Conservation (phyloP, 2,888 invertebrate species). For the Epsilonema sp. region DNA sequence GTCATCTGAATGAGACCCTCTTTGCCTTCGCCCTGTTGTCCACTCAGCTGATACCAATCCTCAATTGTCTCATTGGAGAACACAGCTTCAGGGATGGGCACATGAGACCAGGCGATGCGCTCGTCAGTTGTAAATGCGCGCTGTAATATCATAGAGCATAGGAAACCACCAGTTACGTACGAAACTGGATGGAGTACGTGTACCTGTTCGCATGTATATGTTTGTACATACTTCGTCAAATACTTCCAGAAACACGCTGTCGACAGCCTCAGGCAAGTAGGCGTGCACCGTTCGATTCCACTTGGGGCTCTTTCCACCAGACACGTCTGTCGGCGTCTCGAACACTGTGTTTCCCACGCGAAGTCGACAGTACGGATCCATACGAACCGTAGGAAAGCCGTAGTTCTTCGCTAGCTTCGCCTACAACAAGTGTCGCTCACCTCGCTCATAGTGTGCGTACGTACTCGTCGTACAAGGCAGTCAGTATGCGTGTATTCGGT, state of each 20-base stretch:
- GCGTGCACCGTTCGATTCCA: constrained; percentile 90
- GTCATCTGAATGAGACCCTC: constrained; percentile 84
- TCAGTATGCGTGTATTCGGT: too few species aligned
- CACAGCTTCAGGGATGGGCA: constrained; percentile 62
- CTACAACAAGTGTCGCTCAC: constrained; percentile 24
- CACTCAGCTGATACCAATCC: constrained; percentile 79
- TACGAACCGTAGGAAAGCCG: constrained; percentile 67
- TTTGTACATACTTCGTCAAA: constrained; percentile 73
- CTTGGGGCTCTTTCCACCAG: constrained; percentile 77
- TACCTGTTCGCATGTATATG: too few species aligned
- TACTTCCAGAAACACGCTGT: constrained; percentile 69
- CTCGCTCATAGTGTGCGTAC: too few species aligned
- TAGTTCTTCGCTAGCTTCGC: constrained; percentile 82
- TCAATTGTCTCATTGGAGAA: constrained; percentile 67
- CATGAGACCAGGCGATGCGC: constrained; percentile 76
- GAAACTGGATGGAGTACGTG: too few species aligned
- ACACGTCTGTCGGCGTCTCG: constrained; percentile 81
- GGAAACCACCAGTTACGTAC: too few species aligned
- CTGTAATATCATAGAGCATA: constrained; percentile 27
- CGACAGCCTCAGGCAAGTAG: constrained; percentile 65
- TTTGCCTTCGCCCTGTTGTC: constrained; percentile 78
- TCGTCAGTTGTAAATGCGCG: constrained; percentile 90
- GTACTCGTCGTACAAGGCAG: too few species aligned
- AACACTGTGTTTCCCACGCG: constrained; percentile 80
- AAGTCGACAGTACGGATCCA: constrained; percentile 86